Evolutionary conservation across 2,113 vertebrate species (phyloP).

Genomic region (Alces alces): DNA sequence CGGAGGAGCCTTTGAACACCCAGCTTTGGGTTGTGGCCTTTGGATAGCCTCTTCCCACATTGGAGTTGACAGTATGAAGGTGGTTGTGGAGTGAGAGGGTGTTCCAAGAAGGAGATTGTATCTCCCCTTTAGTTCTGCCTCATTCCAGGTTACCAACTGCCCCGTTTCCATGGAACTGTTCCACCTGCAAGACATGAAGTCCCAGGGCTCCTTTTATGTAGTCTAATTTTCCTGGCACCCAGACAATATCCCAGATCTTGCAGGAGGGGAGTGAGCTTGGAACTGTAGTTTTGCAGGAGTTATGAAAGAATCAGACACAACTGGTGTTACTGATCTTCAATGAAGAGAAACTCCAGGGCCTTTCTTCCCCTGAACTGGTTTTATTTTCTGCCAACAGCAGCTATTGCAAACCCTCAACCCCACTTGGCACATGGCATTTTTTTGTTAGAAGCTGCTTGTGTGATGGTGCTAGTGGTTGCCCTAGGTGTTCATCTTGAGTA

Average conservation of each 20-base stretch:
- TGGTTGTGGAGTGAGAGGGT: background rate
- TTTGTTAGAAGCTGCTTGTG: background rate
- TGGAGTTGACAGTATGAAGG: slow-evolving; percentile 18
- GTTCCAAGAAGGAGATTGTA: background rate
- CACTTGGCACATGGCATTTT: slow-evolving; percentile 1
- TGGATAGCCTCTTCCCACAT: background rate
- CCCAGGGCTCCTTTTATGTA: background rate
- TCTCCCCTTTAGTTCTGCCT: slow-evolving; percentile 10
- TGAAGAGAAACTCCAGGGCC: slow-evolving; percentile 33
- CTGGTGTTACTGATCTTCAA: background rate
- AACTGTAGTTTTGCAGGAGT: background rate
- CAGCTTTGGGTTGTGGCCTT: background rate
- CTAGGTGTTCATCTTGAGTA: slow-evolving; percentile 23
- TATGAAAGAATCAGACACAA: slow-evolving; percentile 25
- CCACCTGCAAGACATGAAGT: background rate
- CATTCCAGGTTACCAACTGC: slow-evolving; percentile 16
- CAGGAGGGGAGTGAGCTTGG: background rate
- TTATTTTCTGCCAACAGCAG: background rate
- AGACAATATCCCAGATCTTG: background rate
- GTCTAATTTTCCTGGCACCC: slow-evolving; percentile 24
- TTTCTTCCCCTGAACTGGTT: background rate
- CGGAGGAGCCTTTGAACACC: slow-evolving; percentile 17
- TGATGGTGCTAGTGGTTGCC: slow-evolving; percentile 6
- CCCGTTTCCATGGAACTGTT: slow-evolving; percentile 50
- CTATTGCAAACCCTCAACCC: background rate